Evolutionary conservation across 30 jellyfish, hydroid and myxozoan genomes (phyloP), one percentile per base, ranked within the genome.

Genomic region (Cassiopea xamachana): DNA sequence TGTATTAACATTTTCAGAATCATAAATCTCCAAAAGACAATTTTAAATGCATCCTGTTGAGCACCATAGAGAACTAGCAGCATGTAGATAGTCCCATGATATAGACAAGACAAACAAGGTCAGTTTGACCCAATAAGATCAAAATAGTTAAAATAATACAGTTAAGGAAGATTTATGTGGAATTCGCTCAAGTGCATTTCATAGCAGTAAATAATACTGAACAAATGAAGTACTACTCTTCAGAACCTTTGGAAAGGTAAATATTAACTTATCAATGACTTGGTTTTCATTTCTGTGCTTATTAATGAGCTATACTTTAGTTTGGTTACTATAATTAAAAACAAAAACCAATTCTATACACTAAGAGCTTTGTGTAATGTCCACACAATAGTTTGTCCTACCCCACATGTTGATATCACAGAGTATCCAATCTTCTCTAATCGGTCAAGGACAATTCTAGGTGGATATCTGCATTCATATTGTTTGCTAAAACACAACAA

Each of bases 361-460:
- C 39, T 27, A 4, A 27, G 74, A 17, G 74, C 39, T 61, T 86
- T 86, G 81, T 86, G 86, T 83, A 92, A 17, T 58, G 98, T 92
- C 98, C 98, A 92, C 2, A 92, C 74, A 10, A 87, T 92, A 45
- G 93, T 79, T 58, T 92, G 98, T 8, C 98, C 98, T 79, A 83
- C 98, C 45, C 98, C 98, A 77, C 92, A 92, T 8, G 89, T 55
- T 55, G 94, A 48, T 6, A 92, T 44, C 49, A 92, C 82, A 59
- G 74, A 39, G 59, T 80, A 92, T 16, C 98, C 98, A 6, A 87
- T 18, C 44, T 55, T 13, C 44, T 86, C 98, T 43, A 86, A 77
- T 81, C 79, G 82, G 67, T 92, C 96, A 47, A 92, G 96, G 16
- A 92, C 98, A 46, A 92, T 80, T 86, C 98, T 86, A 73, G 98